A percentile compares a stretch with the other conserved stretches of the same genome.
phyloP scores from a whole-genome alignment of 1,140 invertebrate species.

The Pogonognathellus flavescens region DNA sequence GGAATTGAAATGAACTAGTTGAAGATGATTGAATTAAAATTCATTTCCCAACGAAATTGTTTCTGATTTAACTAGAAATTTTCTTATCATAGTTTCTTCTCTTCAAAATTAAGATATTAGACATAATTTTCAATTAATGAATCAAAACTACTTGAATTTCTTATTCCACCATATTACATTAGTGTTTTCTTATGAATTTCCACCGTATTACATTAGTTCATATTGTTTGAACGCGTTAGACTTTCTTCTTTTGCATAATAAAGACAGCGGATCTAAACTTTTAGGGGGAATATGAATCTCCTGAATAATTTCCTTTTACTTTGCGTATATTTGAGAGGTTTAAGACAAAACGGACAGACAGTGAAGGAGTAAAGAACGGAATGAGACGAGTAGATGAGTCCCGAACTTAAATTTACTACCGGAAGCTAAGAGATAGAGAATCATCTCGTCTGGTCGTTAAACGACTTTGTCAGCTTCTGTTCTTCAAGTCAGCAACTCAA shows the following conservation, averaged over 20 bases:
- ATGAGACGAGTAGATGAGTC: background rate
- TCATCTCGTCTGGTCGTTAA: background rate
- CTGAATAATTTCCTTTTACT: conserved; percentile 32
- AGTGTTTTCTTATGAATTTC: background rate
- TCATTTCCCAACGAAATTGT: conserved; percentile 2
- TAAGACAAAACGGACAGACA: background rate
- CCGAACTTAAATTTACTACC: conserved; percentile 17
- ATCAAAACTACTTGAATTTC: conserved; percentile 1
- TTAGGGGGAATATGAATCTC: conserved; percentile 29
- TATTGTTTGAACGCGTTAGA: no score
- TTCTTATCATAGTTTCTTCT: background rate
- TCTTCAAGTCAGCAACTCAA: background rate
- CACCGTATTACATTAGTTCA: background rate
- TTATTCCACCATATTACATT: background rate
- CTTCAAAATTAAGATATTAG: conserved; percentile 25
- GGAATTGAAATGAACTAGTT: no score
- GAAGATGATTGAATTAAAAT: background rate
- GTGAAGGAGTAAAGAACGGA: background rate
- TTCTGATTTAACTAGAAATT: background rate
- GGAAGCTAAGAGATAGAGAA: conserved; percentile 17
- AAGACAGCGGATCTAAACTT: conserved; percentile 17
- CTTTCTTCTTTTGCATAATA: background rate
- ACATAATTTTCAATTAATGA: conserved; percentile 32
- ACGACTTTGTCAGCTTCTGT: background rate
- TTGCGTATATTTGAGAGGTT: background rate